Evolutionary conservation across 2,888 invertebrate species (phyloP), one percentile per base, ranked within the genome.

Genomic region (Erannis defoliaria): DNA sequence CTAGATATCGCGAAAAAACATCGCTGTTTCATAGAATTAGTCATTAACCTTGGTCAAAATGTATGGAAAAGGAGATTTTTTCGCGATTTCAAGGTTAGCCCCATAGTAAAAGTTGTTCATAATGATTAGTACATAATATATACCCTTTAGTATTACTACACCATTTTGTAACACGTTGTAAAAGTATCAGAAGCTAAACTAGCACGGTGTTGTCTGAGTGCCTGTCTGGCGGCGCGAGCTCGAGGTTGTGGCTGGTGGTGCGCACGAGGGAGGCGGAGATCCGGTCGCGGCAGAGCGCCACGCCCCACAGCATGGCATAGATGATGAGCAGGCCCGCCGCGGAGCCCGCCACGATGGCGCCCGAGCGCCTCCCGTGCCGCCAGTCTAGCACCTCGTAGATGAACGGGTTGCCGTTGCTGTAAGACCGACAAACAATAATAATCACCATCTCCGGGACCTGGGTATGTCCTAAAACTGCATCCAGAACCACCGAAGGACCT

Each of bases 311-410:
- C 5, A 75, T 21, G 2, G 74, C 26, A 76, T 89, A 90, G 5
- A 89, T 65, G 9, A 77, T 51, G 26, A 90, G 63, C 4, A 90
- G 66, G 1, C 82, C 84, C 0, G 70, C 82, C 8, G 77, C 66
- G 0, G 89, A 71, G 2, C 77, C 75, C 0, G 66, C 81, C 5
- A 87, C 78, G 18, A 90, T 92, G 29, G 94, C 84, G 26, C 94
- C 84, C 0, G 96, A 93, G 48, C 90, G 92, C n/a, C 88, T 87
- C 0, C 95, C 94, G 59, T 95, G 94, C 43, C 94, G 90, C 97
- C 97, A 97, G 85, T 97, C 95, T 67, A 97, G 86, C 62, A 97
- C 94, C 59, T 94, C 94, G 87, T 97, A 97, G 73, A 97, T 96
- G 78, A 93, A 96, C 14, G 93, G 94, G 64, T 94, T 86, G 18